A percentile compares a stretch with the other conserved stretches of the same genome.
phyloP scores from a whole-genome alignment of 2,113 vertebrate species.

The Balaeniceps rex region DNA sequence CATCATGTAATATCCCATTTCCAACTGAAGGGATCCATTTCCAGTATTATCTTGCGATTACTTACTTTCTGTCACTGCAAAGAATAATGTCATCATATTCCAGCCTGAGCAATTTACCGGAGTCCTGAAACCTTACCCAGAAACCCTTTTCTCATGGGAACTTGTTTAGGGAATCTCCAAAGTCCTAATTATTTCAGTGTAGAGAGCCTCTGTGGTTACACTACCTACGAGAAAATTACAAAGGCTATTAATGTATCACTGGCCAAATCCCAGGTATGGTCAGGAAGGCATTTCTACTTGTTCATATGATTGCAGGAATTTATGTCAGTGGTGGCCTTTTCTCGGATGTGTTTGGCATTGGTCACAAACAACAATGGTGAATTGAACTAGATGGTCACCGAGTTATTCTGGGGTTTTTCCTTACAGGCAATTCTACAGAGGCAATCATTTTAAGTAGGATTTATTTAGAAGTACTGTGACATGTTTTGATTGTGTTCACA shows the following conservation, averaged over 20 bases:
- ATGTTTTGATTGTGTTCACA: background rate
- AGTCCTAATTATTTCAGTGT: background rate
- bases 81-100: background rate
- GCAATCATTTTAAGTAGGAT: background rate
- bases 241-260: background rate
- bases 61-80: background rate
- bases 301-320: slow-evolving; percentile 20
- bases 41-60: background rate
- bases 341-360: slow-evolving; percentile 3
- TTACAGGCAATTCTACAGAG: background rate
- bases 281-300: slow-evolving; percentile 26
- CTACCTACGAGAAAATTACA: background rate
- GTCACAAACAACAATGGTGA: background rate
- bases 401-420: slow-evolving; percentile 30
- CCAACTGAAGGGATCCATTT: background rate
- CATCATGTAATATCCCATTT: background rate
- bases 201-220: background rate
- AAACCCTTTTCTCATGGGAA: slow-evolving; percentile 11
- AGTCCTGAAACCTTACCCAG: slow-evolving; percentile 1
- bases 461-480: background rate
- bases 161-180: slow-evolving; percentile 42
- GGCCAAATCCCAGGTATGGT: slow-evolving; percentile 10
- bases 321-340: slow-evolving; percentile 17
- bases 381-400: background rate
- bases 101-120: background rate